Percentiles rank a stretch among this genome's conserved stretches.
Evolutionary conservation across 2,888 invertebrate genomes (phyloP).

Genomic region (Galerucella nymphaeae): DNA sequence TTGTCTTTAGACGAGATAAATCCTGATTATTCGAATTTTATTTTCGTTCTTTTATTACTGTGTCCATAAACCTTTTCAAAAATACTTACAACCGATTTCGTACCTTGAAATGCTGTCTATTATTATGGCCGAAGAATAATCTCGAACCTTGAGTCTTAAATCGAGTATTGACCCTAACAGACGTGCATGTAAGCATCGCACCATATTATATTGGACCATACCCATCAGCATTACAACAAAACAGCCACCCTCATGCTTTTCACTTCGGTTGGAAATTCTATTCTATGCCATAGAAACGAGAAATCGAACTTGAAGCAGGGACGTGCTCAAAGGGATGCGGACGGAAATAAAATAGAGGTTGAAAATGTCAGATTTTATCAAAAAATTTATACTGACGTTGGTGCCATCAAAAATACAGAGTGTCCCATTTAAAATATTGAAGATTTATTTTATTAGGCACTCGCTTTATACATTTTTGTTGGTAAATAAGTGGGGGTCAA

Average conservation of each 20-base stretch:
- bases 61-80: too few species aligned
- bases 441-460: too few species aligned
- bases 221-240: slow-evolving; percentile 12
- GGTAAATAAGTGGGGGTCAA: too few species aligned
- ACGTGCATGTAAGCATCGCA: neutral
- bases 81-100: slow-evolving; percentile 3
- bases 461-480: too few species aligned
- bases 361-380: too few species aligned
- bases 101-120: neutral
- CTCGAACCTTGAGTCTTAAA: neutral
- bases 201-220: slow-evolving; percentile 9
- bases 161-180: slow-evolving; percentile 9
- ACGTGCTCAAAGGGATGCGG: neutral
- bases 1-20: too few species aligned
- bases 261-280: neutral
- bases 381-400: too few species aligned
- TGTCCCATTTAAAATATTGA: too few species aligned
- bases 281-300: slow-evolving; percentile 7
- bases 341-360: neutral
- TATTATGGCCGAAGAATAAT: neutral
- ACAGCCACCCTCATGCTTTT: slow-evolving; percentile 11
- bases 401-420: too few species aligned
- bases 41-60: too few species aligned
- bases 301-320: neutral
- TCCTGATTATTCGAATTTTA: too few species aligned